phyloP scores from a whole-genome alignment of 1,140 invertebrate genomes.

The Trichogramma pretiosum region DNA sequence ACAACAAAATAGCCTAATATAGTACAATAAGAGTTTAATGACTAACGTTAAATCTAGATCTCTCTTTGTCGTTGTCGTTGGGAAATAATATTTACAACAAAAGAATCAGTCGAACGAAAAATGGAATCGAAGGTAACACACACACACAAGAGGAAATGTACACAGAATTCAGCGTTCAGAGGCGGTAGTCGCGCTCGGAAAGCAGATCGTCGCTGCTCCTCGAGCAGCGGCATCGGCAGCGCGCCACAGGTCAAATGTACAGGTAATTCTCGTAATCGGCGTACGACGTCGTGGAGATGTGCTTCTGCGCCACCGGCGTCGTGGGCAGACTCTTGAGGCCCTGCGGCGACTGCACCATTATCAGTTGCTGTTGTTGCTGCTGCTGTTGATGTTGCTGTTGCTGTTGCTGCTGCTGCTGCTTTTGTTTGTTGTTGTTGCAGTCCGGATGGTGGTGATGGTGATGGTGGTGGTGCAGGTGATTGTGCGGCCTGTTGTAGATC shows the following conservation, averaged over 20 bases:
- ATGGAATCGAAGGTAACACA: no score
- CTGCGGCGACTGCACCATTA: constrained; percentile 28
- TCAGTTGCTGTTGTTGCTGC: constrained; percentile 27
- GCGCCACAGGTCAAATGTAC: constrained; percentile 46
- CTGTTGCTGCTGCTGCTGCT: constrained; percentile 4
- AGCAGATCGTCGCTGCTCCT: no score
- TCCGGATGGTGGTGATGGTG: constrained; percentile 6
- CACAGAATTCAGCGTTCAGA: no score
- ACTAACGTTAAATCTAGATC: no score
- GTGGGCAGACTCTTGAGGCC: constrained; percentile 40
- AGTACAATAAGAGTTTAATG: no score
- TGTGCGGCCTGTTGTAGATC: background rate
- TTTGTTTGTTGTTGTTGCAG: constrained; percentile 13
- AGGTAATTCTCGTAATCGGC: constrained; percentile 55
- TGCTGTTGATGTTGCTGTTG: constrained; percentile 29
- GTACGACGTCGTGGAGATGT: constrained; percentile 40
- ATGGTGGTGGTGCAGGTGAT: constrained; percentile 17
- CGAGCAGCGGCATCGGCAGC: no score
- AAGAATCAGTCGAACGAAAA: no score
- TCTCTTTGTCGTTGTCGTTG: no score
- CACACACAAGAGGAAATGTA: no score
- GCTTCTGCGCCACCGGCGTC: constrained; percentile 38
- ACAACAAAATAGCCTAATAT: no score
- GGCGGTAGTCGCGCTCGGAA: no score
- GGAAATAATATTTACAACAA: no score